Percentiles rank a stretch among this genome's conserved stretches.
Evolutionary conservation across 2,888 invertebrate species (phyloP).

Genomic region (Thumatha senex): DNA sequence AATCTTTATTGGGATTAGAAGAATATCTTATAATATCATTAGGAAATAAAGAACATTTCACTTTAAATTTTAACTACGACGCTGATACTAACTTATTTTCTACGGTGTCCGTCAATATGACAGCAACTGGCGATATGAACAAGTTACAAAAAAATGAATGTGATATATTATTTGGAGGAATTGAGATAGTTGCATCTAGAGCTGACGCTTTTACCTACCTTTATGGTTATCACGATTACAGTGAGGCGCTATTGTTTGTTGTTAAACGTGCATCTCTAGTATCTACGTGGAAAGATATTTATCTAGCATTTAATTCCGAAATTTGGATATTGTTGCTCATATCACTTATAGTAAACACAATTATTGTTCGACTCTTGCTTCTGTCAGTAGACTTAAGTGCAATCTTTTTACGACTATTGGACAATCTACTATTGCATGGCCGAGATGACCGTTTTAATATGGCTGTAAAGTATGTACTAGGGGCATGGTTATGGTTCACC

Average conservation of each 20-base stretch:
- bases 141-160: conserved; percentile 22
- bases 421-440: conserved; percentile 40
- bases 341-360: conserved; percentile 10
- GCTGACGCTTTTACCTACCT: conserved; percentile 36
- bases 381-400: conserved; percentile 28
- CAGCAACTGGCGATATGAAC: conserved; percentile 12
- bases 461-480: conserved; percentile 25
- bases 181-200: conserved; percentile 17
- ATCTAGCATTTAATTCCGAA: conserved; percentile 36
- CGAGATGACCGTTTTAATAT: conserved; percentile 18
- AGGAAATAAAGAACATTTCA: conserved; percentile 24
- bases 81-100: conserved; percentile 13
- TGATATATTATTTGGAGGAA: conserved; percentile 28
- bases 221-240: background rate
- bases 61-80: conserved; percentile 19
- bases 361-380: conserved; percentile 5
- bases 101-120: conserved; percentile 12
- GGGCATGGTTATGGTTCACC: conserved; percentile 44
- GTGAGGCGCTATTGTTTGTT: conserved; percentile 40
- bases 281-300: conserved; percentile 36
- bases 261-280: conserved; percentile 36
- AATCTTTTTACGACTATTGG: conserved; percentile 39
- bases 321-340: conserved; percentile 36
- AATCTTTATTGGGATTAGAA: conserved; percentile 24
- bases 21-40: conserved; percentile 25